Percentiles rank a stretch among this genome's conserved stretches.
phyloP scores from a whole-genome alignment of 2,797 vertebrate genomes.

The Trichosurus vulpecula region DNA sequence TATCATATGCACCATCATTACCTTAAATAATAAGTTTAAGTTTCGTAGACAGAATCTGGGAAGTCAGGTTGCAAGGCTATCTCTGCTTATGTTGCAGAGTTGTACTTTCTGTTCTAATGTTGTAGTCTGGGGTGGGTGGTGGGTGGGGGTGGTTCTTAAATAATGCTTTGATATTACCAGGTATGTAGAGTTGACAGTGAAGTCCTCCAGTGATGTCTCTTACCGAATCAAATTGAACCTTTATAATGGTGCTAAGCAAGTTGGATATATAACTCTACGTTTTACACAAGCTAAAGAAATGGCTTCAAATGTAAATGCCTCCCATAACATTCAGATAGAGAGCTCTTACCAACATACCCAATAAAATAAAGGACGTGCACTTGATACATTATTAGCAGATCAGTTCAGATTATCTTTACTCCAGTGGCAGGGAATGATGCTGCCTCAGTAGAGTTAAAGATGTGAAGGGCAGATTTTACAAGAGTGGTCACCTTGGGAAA shows the following conservation, averaged over 20 bases:
- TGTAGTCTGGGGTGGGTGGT: too few relatives aligned
- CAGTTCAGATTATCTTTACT: background rate
- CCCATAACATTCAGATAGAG: background rate
- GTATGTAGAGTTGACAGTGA: background rate
- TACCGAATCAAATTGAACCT: background rate
- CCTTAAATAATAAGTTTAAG: background rate
- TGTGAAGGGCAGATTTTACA: background rate
- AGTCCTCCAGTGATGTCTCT: background rate
- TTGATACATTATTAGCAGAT: background rate
- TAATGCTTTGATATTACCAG: background rate
- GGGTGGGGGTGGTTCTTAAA: background rate
- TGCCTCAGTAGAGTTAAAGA: too few relatives aligned
- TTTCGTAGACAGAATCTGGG: background rate
- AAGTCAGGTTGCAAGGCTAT: background rate
- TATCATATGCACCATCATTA: background rate
- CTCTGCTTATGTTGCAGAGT: background rate
- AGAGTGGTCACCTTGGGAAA: background rate
- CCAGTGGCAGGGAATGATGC: background rate
- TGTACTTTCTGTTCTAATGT: background rate
- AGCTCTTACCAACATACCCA: background rate
- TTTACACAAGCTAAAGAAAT: background rate
- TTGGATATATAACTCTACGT: background rate
- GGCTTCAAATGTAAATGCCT: background rate
- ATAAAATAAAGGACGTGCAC: background rate
- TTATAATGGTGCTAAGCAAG: background rate